phyloP scores from a whole-genome alignment of 2,888 invertebrate species.

The Meandrusa payeni region DNA sequence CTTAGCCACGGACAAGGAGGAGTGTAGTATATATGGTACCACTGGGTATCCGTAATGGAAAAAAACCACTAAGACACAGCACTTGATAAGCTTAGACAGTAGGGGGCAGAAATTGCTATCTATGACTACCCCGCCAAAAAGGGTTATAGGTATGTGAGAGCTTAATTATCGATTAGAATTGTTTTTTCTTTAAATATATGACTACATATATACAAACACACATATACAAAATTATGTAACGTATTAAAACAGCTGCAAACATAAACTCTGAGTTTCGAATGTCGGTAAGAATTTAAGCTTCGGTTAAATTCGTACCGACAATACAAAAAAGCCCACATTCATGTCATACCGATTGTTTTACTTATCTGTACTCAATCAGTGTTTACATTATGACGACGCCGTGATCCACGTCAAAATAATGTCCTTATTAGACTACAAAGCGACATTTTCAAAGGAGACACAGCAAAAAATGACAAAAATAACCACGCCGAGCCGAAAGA shows the following conservation, averaged over 20 bases:
- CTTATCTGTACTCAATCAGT: constrained; percentile 76
- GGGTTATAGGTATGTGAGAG: too few relatives aligned
- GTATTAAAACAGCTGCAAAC: constrained; percentile 9
- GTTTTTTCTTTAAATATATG: too few relatives aligned
- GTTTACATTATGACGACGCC: constrained; percentile 73
- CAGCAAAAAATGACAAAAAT: constrained; percentile 75
- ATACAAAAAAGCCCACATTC: constrained; percentile 52
- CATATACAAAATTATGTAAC: too few relatives aligned
- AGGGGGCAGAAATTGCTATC: too few relatives aligned
- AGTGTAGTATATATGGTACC: too few relatives aligned
- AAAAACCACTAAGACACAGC: too few relatives aligned
- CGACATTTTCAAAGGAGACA: constrained; percentile 69
- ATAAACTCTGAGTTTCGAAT: constrained; percentile 4
- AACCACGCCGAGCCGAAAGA: constrained; percentile 61
- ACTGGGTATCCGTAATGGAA: too few relatives aligned
- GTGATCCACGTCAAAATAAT: constrained; percentile 78
- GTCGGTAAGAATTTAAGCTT: constrained; percentile 4
- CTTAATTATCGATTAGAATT: too few relatives aligned
- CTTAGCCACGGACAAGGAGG: too few relatives aligned
- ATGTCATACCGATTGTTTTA: constrained; percentile 65
- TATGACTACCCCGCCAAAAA: too few relatives aligned
- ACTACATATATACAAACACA: too few relatives aligned
- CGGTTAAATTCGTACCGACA: constrained; percentile 26
- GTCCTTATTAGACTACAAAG: constrained; percentile 78
- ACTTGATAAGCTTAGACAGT: too few relatives aligned